These are phyloP conservation scores for Salpingus planirostris DNA, from an alignment of 2,888 invertebrate genomes.

Conservation along the genomic window DNA sequence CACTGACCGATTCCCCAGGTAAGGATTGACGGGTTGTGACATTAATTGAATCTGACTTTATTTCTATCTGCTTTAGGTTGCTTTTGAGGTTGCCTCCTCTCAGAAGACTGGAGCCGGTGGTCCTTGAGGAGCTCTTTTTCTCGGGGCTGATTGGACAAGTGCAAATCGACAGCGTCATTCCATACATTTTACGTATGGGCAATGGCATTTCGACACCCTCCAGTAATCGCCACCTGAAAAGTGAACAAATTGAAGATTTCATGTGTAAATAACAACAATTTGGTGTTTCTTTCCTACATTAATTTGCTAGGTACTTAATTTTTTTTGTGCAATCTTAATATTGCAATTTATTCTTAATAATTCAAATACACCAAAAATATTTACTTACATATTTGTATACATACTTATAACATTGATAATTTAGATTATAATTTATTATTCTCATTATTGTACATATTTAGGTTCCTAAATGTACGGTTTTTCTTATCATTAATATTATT, in stretches of 20 bases:
- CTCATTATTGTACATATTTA: too few species aligned
- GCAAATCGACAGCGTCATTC: slow-evolving; percentile 91
- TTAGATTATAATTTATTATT: too few species aligned
- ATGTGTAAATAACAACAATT: slow-evolving; percentile 24
- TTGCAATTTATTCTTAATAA: too few species aligned
- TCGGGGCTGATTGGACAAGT: slow-evolving; percentile 85
- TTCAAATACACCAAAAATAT: too few species aligned
- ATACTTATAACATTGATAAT: too few species aligned
- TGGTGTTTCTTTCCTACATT: neutral
- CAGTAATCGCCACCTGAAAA: slow-evolving; percentile 33
- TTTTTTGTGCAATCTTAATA: slow-evolving; percentile 17
- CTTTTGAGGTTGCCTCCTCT: slow-evolving; percentile 64
- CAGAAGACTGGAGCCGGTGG: slow-evolving; percentile 61
- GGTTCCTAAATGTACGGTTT: too few species aligned
- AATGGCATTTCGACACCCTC: slow-evolving; percentile 23
- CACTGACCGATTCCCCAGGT: slow-evolving; percentile 49
- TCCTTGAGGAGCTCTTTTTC: slow-evolving; percentile 88
- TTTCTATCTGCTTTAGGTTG: too few species aligned
- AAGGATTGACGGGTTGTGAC: slow-evolving; percentile 6
- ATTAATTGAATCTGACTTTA: neutral
- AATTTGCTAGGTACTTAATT: neutral
- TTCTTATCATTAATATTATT: too few species aligned
- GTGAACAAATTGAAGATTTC: slow-evolving; percentile 35
- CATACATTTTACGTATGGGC: slow-evolving; percentile 68
- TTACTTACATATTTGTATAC: too few species aligned